Evolutionary conservation across 2,113 vertebrate genomes (phyloP).

Genomic region (Oreochromis niloticus): DNA sequence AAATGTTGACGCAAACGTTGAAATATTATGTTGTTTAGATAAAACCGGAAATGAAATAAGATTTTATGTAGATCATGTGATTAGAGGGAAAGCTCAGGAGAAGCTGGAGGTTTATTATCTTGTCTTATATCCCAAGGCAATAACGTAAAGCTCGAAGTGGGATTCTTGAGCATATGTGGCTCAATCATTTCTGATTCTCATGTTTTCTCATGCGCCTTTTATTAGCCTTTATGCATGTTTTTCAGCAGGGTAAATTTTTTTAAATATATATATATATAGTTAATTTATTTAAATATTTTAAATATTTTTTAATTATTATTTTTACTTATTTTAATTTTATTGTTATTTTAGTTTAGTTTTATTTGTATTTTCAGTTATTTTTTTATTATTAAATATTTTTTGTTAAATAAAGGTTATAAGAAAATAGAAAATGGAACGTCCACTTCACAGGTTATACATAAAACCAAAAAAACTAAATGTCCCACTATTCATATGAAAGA

Average conservation of each 20-base stretch:
- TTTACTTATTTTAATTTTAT: neutral
- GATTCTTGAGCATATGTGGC: neutral
- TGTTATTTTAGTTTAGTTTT: neutral
- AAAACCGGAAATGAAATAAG: neutral
- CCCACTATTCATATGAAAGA: neutral
- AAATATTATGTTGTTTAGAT: neutral
- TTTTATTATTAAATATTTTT: neutral
- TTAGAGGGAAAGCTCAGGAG: neutral
- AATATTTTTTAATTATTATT: neutral
- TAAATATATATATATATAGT: too few relatives aligned
- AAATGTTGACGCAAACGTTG: neutral
- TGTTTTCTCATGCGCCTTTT: neutral
- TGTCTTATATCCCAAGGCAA: neutral
- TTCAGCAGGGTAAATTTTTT: neutral
- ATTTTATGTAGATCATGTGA: neutral
- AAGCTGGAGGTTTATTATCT: neutral
- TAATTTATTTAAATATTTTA: neutral
- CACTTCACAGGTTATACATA: neutral
- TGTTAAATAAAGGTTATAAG: neutral
- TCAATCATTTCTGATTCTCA: neutral
- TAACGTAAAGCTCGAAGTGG: neutral
- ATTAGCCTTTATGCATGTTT: neutral
- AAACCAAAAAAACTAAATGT: neutral
- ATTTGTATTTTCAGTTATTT: neutral
- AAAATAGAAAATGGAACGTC: neutral